Evolutionary conservation across 2,113 vertebrate genomes (phyloP), one percentile per base, ranked within the genome.

Genomic region (Pterophyllum scalare): DNA sequence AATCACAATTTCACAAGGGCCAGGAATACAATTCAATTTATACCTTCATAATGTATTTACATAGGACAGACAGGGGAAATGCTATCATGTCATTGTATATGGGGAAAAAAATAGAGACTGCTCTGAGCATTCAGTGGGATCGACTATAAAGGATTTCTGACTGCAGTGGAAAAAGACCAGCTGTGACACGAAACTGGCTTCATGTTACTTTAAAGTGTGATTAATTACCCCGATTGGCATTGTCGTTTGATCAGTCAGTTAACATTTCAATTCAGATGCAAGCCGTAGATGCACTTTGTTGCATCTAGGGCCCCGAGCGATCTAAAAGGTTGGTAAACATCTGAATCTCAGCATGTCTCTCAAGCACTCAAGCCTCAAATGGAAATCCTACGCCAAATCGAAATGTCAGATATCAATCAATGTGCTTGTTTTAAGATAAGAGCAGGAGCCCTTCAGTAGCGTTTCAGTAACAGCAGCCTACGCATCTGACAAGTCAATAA

Each of bases 331-430:
- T 89, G 35, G 77, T 38, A 38, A 2, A 64, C 49, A 31, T 82
- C 79, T 64, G 52, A 82, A 19, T 81, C 65, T 85, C 59, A 58
- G 77, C 61, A 7, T 65, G 76, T 70, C 61, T 80, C 65, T 52
- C 31, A 46, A 17, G 80, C 70, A 86, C 88, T 82, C 59, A 6
- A 86, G 77, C 59, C 80, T 79, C 80, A 77, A 43, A 78, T 67
- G 77, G 65, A 81, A 90, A 72, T 72, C 81, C 80, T 56, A 62
- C n/a, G 12, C 60, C 85, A 20, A 81, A 87, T 87, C 76, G 75
- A 88, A 91, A 90, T 90, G 87, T 87, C 91, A 91, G 77, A 76
- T 84, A 80, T 91, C 87, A 87, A 86, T 91, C 91, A 88, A 49
- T 12, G 74, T 11, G 49, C 43, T 85, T 82, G 77, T 86, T 86